phyloP scores from a whole-genome alignment of 2,797 vertebrate species.

The Enteromius unitaeniatus region DNA sequence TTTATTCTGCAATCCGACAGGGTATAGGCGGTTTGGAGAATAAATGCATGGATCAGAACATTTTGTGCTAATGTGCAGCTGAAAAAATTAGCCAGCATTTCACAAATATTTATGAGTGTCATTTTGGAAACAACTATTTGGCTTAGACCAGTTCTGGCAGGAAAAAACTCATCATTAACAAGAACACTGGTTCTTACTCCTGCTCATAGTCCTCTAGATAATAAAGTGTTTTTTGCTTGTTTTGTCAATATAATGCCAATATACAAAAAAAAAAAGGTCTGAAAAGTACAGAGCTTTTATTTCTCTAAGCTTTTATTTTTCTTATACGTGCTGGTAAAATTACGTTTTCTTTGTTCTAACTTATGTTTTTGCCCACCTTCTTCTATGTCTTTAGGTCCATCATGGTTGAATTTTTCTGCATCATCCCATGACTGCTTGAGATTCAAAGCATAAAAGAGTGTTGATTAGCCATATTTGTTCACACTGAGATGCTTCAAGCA shows the following conservation, averaged over 20 bases:
- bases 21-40: neutral
- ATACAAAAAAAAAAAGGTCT: slow-evolving; percentile 30
- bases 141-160: neutral
- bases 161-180: neutral
- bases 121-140: slow-evolving; percentile 13
- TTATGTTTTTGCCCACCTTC: neutral
- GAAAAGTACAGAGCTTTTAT: slow-evolving; percentile 56
- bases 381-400: neutral
- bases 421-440: slow-evolving; percentile 28
- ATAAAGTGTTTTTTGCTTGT: slow-evolving; percentile 13
- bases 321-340: neutral
- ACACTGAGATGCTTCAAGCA: neutral
- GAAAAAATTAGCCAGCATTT: neutral
- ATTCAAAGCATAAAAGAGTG: slow-evolving; percentile 57
- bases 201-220: neutral
- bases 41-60: neutral
- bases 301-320: neutral
- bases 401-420: slow-evolving; percentile 33
- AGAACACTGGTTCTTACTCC: neutral
- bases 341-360: neutral
- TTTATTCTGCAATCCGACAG: no score
- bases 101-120: slow-evolving; percentile 27
- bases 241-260: slow-evolving; percentile 29
- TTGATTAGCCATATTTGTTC: slow-evolving; percentile 49
- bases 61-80: neutral